These are phyloP conservation scores for Tetramorium bicarinatum DNA, from an alignment of 2,888 invertebrate genomes.

Conservation along the genomic window DNA sequence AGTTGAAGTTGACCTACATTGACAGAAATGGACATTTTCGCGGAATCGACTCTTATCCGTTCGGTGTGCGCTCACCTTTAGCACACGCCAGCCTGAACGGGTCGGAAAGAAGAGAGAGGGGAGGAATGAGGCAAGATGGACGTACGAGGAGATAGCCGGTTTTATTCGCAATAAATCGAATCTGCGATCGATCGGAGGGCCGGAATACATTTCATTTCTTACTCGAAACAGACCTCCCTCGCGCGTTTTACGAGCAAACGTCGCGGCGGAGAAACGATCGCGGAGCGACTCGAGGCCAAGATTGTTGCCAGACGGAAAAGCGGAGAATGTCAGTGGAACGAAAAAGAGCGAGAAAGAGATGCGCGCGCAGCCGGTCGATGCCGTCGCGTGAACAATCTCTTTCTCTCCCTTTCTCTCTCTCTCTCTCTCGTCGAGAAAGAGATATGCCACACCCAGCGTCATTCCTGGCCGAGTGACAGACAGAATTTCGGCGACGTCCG, in stretches of 20 bases:
- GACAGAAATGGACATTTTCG: no score
- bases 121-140: not conserved
- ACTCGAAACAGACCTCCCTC: no score
- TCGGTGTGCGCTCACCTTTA: constrained; percentile 31
- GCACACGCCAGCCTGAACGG: not conserved
- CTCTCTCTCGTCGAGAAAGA: constrained; percentile 64
- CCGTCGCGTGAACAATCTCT: constrained; percentile 79
- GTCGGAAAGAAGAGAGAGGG: no score
- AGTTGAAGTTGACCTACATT: no score
- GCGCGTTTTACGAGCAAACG: not conserved
- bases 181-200: no score
- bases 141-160: not conserved
- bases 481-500: not conserved
- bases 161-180: not conserved
- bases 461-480: not conserved
- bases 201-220: not conserved
- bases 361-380: constrained; percentile 85
- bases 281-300: not conserved
- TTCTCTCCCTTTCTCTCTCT: not conserved
- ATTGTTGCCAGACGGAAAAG: not conserved
- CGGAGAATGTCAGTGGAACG: constrained; percentile 5
- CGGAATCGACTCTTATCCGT: not conserved
- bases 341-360: constrained; percentile 61
- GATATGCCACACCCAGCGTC: constrained; percentile 82
- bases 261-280: not conserved